phyloP scores from a whole-genome alignment of 2,113 vertebrate genomes.

The Petrocephalus microphthalmus region DNA sequence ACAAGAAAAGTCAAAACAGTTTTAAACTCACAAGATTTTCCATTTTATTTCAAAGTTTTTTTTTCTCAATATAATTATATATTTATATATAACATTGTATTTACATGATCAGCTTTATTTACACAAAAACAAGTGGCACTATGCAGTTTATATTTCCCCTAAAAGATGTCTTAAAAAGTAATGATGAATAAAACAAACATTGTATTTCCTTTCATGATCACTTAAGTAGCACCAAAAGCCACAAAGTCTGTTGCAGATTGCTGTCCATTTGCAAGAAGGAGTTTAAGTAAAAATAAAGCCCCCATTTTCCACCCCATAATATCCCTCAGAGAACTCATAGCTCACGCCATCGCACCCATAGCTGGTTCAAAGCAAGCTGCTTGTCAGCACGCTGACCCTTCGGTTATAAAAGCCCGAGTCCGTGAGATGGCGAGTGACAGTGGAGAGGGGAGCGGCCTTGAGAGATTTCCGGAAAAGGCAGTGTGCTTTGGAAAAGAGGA shows the following conservation, averaged over 20 bases:
- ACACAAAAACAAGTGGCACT: constrained; percentile 71
- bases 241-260: constrained; percentile 56
- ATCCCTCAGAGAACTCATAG: constrained; percentile 16
- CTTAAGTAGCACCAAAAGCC: constrained; percentile 51
- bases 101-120: constrained; percentile 67
- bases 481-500: constrained; percentile 4
- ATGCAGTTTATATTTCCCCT: constrained; percentile 56
- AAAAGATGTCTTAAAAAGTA: constrained; percentile 50
- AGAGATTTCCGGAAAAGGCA: not conserved
- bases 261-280: constrained; percentile 46
- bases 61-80: constrained; percentile 29
- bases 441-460: not conserved
- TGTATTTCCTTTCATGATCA: constrained; percentile 28
- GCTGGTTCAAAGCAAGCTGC: constrained; percentile 30
- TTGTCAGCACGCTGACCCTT: constrained; percentile 15
- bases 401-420: not conserved
- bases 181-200: constrained; percentile 52
- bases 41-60: constrained; percentile 70
- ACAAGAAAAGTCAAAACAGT: constrained; percentile 35
- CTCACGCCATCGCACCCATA: constrained; percentile 22
- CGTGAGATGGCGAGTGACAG: not conserved
- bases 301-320: constrained; percentile 19
- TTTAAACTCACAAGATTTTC: constrained; percentile 58
- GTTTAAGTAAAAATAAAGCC: constrained; percentile 41
- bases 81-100: constrained; percentile 69